phyloP scores from a whole-genome alignment of 2,113 vertebrate genomes.

The Hippocampus mohnikei region DNA sequence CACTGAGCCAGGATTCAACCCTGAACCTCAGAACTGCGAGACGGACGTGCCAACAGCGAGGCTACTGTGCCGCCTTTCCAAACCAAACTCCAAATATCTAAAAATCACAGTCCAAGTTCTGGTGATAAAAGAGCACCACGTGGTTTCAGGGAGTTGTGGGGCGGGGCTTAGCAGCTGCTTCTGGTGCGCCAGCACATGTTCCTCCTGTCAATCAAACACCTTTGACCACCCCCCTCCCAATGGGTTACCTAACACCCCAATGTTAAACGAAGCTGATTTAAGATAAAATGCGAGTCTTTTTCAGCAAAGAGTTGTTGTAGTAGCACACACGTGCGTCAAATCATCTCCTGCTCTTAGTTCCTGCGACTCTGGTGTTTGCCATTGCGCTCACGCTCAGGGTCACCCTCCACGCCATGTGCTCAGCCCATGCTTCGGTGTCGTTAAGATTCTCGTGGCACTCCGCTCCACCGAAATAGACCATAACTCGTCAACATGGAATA shows the following conservation, averaged over 20 bases:
- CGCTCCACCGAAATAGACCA: neutral
- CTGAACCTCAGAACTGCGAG: neutral
- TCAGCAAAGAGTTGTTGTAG: neutral
- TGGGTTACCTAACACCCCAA: constrained; percentile 24
- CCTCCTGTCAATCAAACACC: constrained; percentile 58
- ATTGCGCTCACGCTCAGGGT: constrained; percentile 41
- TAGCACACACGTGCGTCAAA: neutral
- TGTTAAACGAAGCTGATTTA: neutral
- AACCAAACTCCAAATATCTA: neutral
- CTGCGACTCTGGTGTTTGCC: neutral
- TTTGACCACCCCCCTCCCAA: constrained; percentile 29
- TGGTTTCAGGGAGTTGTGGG: constrained; percentile 8
- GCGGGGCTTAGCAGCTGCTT: constrained; percentile 14
- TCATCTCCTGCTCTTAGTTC: neutral
- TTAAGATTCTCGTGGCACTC: neutral
- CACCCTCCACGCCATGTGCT: constrained; percentile 66
- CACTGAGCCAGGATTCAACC: neutral
- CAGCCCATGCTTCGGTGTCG: neutral
- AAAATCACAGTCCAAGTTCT: neutral
- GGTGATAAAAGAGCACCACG: constrained; percentile 2
- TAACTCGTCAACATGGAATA: neutral
- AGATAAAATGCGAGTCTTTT: neutral
- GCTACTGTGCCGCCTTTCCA: neutral
- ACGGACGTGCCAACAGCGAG: neutral
- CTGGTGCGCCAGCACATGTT: constrained; percentile 52